Evolutionary conservation across 1,140 invertebrate species (phyloP), one percentile per base, ranked within the genome.

Genomic region (Drosophila triauraria): DNA sequence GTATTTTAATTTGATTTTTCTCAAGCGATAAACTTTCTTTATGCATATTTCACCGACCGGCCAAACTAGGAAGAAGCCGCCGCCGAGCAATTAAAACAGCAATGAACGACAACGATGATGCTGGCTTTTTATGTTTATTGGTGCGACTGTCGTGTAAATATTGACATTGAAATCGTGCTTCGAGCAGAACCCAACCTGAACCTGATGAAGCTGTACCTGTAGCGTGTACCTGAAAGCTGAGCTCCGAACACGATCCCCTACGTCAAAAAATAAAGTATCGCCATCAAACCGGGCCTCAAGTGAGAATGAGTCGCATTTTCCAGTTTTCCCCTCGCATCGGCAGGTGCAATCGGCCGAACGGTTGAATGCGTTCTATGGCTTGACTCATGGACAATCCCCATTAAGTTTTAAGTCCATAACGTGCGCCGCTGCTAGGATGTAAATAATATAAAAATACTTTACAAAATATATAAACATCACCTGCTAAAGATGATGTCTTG

Each of bases 91-190:
- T 72, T 72, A 72, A 72, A 72, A 44, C 32, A 35, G 67, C 67
- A 72, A 51, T 59, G 30, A 71, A 71, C 67, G 65, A 43, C 51
- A 20, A 58, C 23, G 65, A 43, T 59, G 69, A 72, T 72, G 69
- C 38, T 60, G 48, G 27, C 44, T 72, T 72, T 72, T 71, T 51
- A 71, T 72, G 69, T 72, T 72, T 72, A 72, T 71, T 70, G 69
- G 69, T 72, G 67, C 69, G 60, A 78, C 35, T 51, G 72, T 65
- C 76, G 80, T 87, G 84, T 82, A 78, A 88, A 87, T 83, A 87
- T 88, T 87, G 83, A 80, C 80, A 87, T 88, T 87, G 80, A 87
- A 88, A 71, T 88, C 64, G 76, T 62, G 54, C 59, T 44, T 46
- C 64, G 38, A 38, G 23, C 38, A 56, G 63, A 75, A 43, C 40